Percentiles rank a stretch among this genome's conserved stretches.
Conservation (phyloP, 2,888 invertebrate genomes). For the Bombylius discolor region DNA sequence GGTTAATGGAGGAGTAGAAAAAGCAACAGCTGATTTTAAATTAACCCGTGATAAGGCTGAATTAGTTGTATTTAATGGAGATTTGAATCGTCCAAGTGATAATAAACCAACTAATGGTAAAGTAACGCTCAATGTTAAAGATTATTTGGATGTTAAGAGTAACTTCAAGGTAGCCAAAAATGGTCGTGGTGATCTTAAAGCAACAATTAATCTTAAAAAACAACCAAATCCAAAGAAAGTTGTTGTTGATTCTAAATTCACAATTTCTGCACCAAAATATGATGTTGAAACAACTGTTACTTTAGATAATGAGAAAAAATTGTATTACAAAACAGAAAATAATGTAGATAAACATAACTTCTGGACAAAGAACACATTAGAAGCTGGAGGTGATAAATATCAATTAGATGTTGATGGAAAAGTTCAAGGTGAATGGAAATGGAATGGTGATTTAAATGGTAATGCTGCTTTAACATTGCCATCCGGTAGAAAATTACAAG, state of each 20-base stretch:
- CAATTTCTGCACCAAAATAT: slow-evolving; percentile 45
- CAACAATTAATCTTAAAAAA: slow-evolving; percentile 30
- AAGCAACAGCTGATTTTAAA: slow-evolving; percentile 33
- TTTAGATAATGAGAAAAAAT: slow-evolving; percentile 55
- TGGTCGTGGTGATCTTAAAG: slow-evolving; percentile 47
- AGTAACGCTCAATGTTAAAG: slow-evolving; percentile 47
- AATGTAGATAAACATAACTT: slow-evolving; percentile 40
- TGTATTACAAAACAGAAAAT: slow-evolving; percentile 51
- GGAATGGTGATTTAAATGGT: slow-evolving; percentile 25
- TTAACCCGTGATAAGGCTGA: slow-evolving; percentile 25
- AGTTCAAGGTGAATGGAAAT: slow-evolving; percentile 23
- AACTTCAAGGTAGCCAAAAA: slow-evolving; percentile 47
- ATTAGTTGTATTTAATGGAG: slow-evolving; percentile 20
- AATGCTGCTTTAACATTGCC: slow-evolving; percentile 21
- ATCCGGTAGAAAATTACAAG: slow-evolving; percentile 30
- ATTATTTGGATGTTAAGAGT: slow-evolving; percentile 47
- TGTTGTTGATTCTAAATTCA: slow-evolving; percentile 44
- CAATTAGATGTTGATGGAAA: slow-evolving; percentile 25
- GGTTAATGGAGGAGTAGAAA: slow-evolving; percentile 27
- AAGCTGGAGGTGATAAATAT: slow-evolving; percentile 38
- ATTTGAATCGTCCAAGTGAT: slow-evolving; percentile 27
- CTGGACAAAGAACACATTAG: slow-evolving; percentile 48
- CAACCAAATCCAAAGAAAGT: neutral
- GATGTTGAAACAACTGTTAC: slow-evolving; percentile 49
- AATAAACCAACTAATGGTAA: slow-evolving; percentile 35